phyloP scores from a whole-genome alignment of 2,113 vertebrate species.

The Phyllostomus hastatus region DNA sequence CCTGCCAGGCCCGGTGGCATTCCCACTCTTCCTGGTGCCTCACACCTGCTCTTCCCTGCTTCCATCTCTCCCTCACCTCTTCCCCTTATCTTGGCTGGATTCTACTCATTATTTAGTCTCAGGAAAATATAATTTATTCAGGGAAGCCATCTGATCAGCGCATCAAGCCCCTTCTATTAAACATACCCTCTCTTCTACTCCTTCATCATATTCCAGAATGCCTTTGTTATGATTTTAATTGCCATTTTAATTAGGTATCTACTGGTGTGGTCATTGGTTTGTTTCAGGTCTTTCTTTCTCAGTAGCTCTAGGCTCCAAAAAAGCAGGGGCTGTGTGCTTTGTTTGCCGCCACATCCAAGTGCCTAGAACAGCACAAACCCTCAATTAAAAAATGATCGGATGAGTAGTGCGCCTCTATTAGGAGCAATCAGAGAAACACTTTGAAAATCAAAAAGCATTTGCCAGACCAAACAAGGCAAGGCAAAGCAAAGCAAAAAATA shows the following conservation, averaged over 20 bases:
- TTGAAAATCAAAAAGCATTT: not conserved
- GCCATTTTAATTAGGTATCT: not conserved
- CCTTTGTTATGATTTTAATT: too few species aligned
- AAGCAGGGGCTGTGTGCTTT: not conserved
- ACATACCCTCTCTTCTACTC: not conserved
- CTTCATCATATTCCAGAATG: not conserved
- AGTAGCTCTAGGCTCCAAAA: not conserved
- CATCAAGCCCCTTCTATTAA: not conserved
- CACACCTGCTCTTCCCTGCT: too few species aligned
- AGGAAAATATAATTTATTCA: not conserved
- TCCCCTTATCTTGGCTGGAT: not conserved
- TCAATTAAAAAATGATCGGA: not conserved
- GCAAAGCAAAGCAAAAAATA: not conserved
- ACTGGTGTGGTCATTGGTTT: not conserved
- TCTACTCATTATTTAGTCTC: not conserved
- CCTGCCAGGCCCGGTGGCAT: not conserved
- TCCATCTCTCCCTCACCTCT: not conserved
- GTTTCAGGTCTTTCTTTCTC: not conserved
- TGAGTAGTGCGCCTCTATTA: not conserved
- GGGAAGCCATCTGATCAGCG: not conserved
- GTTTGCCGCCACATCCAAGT: not conserved
- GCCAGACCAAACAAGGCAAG: not conserved
- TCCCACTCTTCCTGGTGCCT: not conserved
- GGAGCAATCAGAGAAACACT: not conserved
- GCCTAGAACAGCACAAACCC: not conserved